phyloP scores from a whole-genome alignment of 2,888 invertebrate species.

The Pterostichus madidus region DNA sequence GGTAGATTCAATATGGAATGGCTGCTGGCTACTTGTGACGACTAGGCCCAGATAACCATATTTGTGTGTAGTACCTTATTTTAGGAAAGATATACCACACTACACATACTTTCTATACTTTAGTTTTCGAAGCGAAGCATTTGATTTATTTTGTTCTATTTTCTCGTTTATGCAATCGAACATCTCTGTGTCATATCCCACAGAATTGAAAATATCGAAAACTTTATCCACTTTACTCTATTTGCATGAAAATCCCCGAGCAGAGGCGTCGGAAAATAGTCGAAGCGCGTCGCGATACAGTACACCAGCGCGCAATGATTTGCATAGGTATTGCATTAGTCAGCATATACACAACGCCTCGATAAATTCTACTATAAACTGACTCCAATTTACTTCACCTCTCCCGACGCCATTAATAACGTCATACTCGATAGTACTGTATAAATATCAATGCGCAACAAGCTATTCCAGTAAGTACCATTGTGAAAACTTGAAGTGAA shows the following conservation, averaged over 20 bases:
- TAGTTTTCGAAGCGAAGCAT: background rate
- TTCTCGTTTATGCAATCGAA: slow-evolving; percentile 14
- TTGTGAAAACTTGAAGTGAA: too few relatives aligned
- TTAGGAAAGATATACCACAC: too few relatives aligned
- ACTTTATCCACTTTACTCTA: slow-evolving; percentile 39
- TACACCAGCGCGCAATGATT: background rate
- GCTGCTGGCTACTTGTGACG: too few relatives aligned
- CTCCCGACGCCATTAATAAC: background rate
- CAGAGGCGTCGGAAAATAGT: slow-evolving; percentile 21
- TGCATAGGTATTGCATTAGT: slow-evolving; percentile 51
- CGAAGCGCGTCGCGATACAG: background rate
- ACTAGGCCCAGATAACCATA: too few relatives aligned
- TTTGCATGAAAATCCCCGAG: slow-evolving; percentile 14
- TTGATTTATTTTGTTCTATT: background rate
- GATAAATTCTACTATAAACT: slow-evolving; percentile 32
- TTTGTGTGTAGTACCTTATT: too few relatives aligned
- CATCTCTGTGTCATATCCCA: slow-evolving; percentile 31
- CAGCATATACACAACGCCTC: background rate
- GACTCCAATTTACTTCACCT: slow-evolving; percentile 19
- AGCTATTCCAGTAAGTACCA: background rate
- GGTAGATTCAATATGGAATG: too few relatives aligned
- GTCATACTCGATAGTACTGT: background rate
- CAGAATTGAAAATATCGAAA: slow-evolving; percentile 48
- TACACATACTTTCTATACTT: too few relatives aligned
- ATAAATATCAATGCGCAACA: slow-evolving; percentile 4